Conservation (phyloP, 2,888 invertebrate genomes). For the Himalopsyche tibetana region DNA sequence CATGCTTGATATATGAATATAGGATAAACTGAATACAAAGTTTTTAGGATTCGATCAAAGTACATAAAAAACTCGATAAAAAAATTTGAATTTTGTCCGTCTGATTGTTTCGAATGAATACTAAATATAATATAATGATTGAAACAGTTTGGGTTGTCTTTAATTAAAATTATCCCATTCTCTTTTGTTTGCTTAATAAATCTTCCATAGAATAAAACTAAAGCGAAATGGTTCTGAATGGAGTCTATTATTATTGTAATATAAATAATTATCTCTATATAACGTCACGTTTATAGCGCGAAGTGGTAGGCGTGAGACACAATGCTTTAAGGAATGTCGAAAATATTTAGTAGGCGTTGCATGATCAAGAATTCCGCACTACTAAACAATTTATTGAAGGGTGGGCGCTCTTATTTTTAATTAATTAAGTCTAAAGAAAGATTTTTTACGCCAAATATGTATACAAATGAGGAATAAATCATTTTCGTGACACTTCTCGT, state of each 20-base stretch:
- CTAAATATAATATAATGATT: too few species aligned
- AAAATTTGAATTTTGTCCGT: not conserved
- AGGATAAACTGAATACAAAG: too few species aligned
- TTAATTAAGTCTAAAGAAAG: not conserved
- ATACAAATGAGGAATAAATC: too few species aligned
- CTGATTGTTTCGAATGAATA: too few species aligned
- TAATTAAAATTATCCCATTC: too few species aligned
- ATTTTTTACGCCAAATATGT: too few species aligned
- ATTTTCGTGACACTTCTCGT: too few species aligned
- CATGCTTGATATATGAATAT: too few species aligned
- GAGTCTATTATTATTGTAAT: not conserved
- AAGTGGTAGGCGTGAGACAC: not conserved
- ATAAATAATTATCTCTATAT: slow-evolving; percentile 17
- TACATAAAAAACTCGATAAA: too few species aligned
- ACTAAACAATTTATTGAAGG: slow-evolving; percentile 33
- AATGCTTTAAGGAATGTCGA: not conserved
- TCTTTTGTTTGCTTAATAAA: slow-evolving; percentile 5
- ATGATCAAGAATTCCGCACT: slow-evolving; percentile 12
- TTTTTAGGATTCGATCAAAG: too few species aligned
- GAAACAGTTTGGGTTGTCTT: too few species aligned
- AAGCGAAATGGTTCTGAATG: not conserved
- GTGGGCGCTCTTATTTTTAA: not conserved
- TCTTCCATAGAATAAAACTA: not conserved
- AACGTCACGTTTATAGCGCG: not conserved
- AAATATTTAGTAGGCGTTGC: slow-evolving; percentile 7